Evolutionary conservation across 1,140 invertebrate genomes (phyloP).

Genomic region (Pseudomyrmex sp.): DNA sequence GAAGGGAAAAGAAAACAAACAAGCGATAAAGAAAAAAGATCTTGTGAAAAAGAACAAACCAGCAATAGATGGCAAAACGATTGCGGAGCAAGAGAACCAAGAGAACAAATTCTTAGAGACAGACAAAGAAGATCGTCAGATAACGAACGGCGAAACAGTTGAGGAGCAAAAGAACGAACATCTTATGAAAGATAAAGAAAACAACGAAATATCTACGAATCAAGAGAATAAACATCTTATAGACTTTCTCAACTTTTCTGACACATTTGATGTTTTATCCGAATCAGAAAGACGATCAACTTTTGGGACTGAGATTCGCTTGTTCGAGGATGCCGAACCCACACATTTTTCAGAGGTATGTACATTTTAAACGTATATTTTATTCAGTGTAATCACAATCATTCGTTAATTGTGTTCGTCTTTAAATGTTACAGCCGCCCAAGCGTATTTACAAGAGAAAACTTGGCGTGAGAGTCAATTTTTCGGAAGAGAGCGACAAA

Average conservation of each 20-base stretch:
- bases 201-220: slow-evolving; percentile 4
- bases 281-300: slow-evolving; percentile 53
- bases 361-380: slow-evolving; percentile 4
- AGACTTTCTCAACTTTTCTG: slow-evolving; percentile 67
- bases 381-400: not conserved
- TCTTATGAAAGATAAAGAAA: not conserved
- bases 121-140: slow-evolving; percentile 68
- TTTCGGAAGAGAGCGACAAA: slow-evolving; percentile 45
- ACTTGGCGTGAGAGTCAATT: slow-evolving; percentile 53
- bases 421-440: slow-evolving; percentile 75
- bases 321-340: slow-evolving; percentile 79
- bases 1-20: slow-evolving; percentile 54
- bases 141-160: slow-evolving; percentile 21
- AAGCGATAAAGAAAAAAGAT: slow-evolving; percentile 46
- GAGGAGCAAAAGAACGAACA: slow-evolving; percentile 3
- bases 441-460: slow-evolving; percentile 78
- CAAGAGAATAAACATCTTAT: slow-evolving; percentile 26
- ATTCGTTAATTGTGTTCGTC: slow-evolving; percentile 26
- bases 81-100: not conserved
- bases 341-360: slow-evolving; percentile 76
- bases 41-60: slow-evolving; percentile 56
- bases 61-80: not conserved
- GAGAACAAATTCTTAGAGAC: slow-evolving; percentile 3
- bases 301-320: slow-evolving; percentile 46
- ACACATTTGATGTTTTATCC: slow-evolving; percentile 77